phyloP scores from a whole-genome alignment of 2,888 invertebrate genomes.

The Brachylomia viminalis region DNA sequence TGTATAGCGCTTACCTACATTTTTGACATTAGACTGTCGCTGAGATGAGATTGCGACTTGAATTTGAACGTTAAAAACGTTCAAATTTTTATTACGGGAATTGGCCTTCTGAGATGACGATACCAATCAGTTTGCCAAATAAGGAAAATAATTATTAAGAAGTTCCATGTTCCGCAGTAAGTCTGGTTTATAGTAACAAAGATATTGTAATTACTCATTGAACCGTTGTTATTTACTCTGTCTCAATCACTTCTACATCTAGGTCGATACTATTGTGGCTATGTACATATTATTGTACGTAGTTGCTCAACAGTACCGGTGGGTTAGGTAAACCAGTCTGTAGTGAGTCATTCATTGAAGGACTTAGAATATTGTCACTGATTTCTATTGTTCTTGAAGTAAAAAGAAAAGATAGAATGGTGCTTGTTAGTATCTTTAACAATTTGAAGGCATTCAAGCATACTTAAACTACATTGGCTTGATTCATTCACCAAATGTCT shows the following conservation, averaged over 20 bases:
- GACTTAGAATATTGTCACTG: constrained; percentile 21
- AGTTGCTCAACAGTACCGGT: constrained; percentile 42
- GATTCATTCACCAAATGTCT: background rate
- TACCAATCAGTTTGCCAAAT: background rate
- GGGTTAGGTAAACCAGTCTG: constrained; percentile 46
- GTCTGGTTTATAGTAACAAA: background rate
- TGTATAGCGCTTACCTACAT: too few relatives aligned
- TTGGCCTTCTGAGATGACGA: too few relatives aligned
- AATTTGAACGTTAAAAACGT: too few relatives aligned
- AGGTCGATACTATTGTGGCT: constrained; percentile 45
- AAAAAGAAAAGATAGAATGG: constrained; percentile 1
- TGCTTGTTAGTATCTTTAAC: background rate
- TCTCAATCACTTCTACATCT: constrained; percentile 45
- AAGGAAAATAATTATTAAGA: background rate
- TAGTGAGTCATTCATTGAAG: constrained; percentile 56
- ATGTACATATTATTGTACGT: constrained; percentile 10
- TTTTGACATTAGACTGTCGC: too few relatives aligned
- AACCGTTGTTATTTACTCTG: constrained; percentile 36
- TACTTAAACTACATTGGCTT: background rate
- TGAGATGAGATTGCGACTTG: too few relatives aligned
- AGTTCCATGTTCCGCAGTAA: too few relatives aligned
- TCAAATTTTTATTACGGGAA: too few relatives aligned
- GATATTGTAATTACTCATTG: constrained; percentile 27
- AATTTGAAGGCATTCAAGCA: constrained; percentile 2
- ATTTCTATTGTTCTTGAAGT: constrained; percentile 35